These are phyloP conservation scores for Anastrepha ludens DNA, from an alignment of 1,140 invertebrate genomes.

Conservation along the genomic window DNA sequence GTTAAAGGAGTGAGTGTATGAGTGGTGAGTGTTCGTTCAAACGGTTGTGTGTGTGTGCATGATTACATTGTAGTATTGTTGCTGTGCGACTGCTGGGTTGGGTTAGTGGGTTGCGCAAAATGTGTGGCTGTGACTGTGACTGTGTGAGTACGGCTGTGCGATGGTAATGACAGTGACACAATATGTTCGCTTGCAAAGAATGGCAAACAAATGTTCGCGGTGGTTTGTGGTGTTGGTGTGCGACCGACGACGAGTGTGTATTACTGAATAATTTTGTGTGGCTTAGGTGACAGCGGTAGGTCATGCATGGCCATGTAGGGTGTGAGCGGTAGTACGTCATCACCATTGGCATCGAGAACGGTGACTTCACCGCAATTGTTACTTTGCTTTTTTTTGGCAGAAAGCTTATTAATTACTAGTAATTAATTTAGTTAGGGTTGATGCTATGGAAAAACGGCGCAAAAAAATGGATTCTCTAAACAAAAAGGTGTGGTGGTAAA, in stretches of 20 bases:
- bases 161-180: background rate
- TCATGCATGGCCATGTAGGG: background rate
- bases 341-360: background rate
- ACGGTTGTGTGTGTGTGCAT: background rate
- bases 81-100: background rate
- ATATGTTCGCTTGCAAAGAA: background rate
- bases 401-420: background rate
- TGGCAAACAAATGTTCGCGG: background rate
- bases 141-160: background rate
- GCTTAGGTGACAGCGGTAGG: background rate
- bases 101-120: conserved; percentile 6
- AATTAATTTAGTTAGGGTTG: background rate
- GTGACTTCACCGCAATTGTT: background rate
- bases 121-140: no score
- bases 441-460: no score
- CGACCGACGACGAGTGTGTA: background rate
- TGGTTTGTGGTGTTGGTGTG: background rate
- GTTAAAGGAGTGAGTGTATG: conserved; percentile 10
- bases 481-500: background rate
- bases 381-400: background rate
- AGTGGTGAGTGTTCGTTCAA: background rate
- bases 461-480: background rate
- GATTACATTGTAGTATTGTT: background rate
- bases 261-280: background rate
- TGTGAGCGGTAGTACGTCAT: background rate